These are phyloP conservation scores for Trissonchulus latispiculum DNA, from an alignment of 2,888 invertebrate species.

Conservation along the genomic window DNA sequence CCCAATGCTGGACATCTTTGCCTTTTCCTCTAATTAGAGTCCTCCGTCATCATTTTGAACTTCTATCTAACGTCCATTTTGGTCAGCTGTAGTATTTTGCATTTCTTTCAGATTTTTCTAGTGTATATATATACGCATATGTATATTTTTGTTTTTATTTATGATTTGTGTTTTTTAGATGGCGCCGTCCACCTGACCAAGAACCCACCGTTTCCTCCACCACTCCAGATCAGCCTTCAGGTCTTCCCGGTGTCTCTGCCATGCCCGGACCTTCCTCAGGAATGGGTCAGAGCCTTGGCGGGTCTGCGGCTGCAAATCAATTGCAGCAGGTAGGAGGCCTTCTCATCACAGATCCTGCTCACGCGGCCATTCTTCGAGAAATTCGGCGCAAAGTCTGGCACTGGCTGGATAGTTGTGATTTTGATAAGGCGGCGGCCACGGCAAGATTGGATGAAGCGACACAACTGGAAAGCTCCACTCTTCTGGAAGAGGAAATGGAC, in stretches of 20 bases:
- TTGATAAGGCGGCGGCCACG: not conserved
- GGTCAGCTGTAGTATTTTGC: no score
- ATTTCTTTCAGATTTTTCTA: no score
- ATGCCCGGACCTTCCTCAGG: not conserved
- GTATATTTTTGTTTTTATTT: no score
- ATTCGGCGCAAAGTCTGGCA: not conserved
- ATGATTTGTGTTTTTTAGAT: not conserved
- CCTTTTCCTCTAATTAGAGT: no score
- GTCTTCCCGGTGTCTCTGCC: not conserved
- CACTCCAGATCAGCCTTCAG: constrained; percentile 14
- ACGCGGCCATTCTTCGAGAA: not conserved
- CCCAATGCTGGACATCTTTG: no score
- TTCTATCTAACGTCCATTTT: no score
- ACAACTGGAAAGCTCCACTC: not conserved
- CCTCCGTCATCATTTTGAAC: no score
- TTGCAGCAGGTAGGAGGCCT: not conserved
- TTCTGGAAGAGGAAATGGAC: no score
- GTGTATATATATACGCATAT: no score
- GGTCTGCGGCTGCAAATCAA: not conserved
- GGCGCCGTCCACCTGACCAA: not conserved
- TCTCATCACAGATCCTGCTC: not conserved
- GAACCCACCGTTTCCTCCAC: constrained; percentile 15
- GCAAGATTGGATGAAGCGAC: not conserved
- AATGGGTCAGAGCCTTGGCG: not conserved
- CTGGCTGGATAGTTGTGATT: not conserved